A percentile compares a stretch with the other conserved stretches of the same genome.
Conservation (phyloP, 1,140 invertebrate genomes). For the Aphaenogaster ashmeadi region DNA sequence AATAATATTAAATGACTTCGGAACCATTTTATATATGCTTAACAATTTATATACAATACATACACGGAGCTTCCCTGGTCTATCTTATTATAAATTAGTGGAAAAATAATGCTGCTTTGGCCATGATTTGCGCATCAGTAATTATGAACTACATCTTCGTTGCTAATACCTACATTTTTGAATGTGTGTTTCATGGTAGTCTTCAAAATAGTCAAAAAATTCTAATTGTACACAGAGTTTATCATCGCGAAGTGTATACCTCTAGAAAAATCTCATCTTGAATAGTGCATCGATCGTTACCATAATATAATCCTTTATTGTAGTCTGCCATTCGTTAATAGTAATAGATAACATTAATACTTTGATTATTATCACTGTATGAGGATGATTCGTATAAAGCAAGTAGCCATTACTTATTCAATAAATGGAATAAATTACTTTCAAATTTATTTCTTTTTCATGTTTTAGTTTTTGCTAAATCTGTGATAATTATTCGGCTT, state of each 20-base stretch:
- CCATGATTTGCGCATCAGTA: constrained; percentile 83
- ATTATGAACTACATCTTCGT: constrained; percentile 72
- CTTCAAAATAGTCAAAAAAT: constrained; percentile 74
- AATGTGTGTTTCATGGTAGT: constrained; percentile 68
- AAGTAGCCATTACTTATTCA: constrained; percentile 59
- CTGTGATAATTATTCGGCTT: constrained; percentile 58
- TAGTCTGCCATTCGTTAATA: constrained; percentile 66
- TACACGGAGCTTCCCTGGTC: constrained; percentile 77
- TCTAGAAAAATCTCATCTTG: constrained; percentile 65
- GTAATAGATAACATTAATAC: constrained; percentile 72
- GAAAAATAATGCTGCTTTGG: constrained; percentile 87
- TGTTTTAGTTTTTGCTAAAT: constrained; percentile 33
- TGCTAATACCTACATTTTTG: constrained; percentile 74
- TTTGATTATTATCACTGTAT: constrained; percentile 76
- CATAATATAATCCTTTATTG: constrained; percentile 64
- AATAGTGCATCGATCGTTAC: constrained; percentile 65
- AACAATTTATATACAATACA: constrained; percentile 83
- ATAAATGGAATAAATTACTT: constrained; percentile 61
- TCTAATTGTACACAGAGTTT: constrained; percentile 56
- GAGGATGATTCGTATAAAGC: constrained; percentile 64
- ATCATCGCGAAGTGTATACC: constrained; percentile 61
- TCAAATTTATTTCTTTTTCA: constrained; percentile 37
- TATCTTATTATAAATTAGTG: constrained; percentile 83
- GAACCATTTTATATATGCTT: constrained; percentile 68
- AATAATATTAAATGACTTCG: constrained; percentile 69